A percentile compares a stretch with the other conserved stretches of the same genome.
These are phyloP conservation scores for Diplodus puntazzo DNA, from an alignment of 2,797 vertebrate genomes.

Conservation along the genomic window DNA sequence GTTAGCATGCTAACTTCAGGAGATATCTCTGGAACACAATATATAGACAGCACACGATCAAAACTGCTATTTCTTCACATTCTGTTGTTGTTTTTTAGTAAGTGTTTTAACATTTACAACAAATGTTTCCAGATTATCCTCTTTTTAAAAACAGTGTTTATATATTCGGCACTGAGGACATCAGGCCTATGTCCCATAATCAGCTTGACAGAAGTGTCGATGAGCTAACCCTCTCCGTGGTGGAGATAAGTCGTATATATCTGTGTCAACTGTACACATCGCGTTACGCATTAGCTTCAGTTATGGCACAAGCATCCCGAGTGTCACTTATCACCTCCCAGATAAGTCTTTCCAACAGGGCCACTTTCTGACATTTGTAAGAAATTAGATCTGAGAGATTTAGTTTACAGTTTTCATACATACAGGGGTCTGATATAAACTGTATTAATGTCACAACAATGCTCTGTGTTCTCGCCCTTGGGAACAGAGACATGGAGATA, in stretches of 20 bases:
- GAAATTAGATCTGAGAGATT: background rate
- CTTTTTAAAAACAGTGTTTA: background rate
- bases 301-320: background rate
- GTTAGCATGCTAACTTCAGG: too few species aligned
- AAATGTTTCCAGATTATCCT: too few species aligned
- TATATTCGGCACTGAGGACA: background rate
- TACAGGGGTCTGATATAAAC: background rate
- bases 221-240: background rate
- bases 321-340: constrained; percentile 12
- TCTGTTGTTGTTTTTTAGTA: too few species aligned
- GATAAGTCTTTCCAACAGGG: constrained; percentile 9
- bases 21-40: too few species aligned
- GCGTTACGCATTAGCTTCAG: constrained; percentile 3
- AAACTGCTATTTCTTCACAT: too few species aligned
- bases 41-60: too few species aligned
- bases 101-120: too few species aligned
- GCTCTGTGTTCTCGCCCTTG: background rate
- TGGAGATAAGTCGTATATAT: constrained; percentile 1
- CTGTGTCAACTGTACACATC: constrained; percentile 9
- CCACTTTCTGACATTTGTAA: background rate
- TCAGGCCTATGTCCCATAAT: background rate
- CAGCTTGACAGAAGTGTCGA: background rate
- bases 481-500: background rate
- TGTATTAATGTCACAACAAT: background rate
- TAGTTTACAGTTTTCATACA: background rate